Conservation (phyloP, 2,888 invertebrate genomes). For the Saturnia pavonia region DNA sequence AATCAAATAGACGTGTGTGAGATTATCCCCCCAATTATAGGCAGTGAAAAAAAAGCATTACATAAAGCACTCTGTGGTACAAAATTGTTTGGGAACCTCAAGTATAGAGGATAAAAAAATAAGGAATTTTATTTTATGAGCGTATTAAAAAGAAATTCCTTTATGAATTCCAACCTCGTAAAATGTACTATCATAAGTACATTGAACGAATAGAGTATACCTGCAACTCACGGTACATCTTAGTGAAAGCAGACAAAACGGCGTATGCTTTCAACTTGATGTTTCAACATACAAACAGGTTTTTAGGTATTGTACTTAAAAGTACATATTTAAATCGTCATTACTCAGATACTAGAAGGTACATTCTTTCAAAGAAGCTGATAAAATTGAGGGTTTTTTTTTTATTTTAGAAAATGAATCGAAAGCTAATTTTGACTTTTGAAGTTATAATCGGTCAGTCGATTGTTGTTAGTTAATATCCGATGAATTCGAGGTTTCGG, state of each 20-base stretch:
- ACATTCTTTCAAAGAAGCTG: not conserved
- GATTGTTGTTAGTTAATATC: no score
- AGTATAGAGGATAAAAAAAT: not conserved
- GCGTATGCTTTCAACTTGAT: conserved; percentile 6
- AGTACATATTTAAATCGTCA: not conserved
- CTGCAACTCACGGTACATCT: not conserved
- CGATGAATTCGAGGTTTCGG: no score
- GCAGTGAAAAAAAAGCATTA: not conserved
- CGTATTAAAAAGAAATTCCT: not conserved
- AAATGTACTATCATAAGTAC: conserved; percentile 5
- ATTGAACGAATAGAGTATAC: not conserved
- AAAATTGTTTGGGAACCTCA: not conserved
- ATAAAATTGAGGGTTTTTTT: not conserved
- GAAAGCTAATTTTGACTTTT: not conserved
- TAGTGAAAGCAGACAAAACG: conserved; percentile 10
- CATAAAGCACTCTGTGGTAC: not conserved
- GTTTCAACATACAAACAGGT: conserved; percentile 3
- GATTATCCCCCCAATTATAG: not conserved
- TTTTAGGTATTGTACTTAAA: not conserved
- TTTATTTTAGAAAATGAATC: not conserved
- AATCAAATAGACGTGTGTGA: not conserved
- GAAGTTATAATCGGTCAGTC: no score
- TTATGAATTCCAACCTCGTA: not conserved
- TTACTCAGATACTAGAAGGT: not conserved
- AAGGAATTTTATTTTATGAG: not conserved